Evolutionary conservation across 1,140 invertebrate genomes (phyloP), one percentile per base, ranked within the genome.

Genomic region (Lucilia cuprina): DNA sequence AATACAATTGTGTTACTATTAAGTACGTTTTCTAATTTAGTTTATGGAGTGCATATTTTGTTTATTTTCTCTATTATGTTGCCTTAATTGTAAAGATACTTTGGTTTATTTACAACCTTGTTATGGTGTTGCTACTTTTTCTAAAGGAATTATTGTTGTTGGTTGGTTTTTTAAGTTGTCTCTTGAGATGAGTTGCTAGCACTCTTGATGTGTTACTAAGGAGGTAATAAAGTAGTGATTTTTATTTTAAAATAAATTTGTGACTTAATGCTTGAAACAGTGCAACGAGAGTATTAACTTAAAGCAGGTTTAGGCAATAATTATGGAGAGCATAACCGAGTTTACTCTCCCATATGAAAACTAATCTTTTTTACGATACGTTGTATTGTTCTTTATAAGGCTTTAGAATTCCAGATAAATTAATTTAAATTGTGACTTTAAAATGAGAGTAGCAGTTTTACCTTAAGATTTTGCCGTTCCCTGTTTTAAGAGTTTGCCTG

Each of bases 171-270:
- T 41, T 13, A 30, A 34, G 34, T 78, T 78, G 75, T 19, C 41
- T 78, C 75, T 80, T 80, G n/a, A 80, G 77, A 80, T 80, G 77
- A 80, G 77, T 80, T 47, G 19, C 77, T 80, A 80, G 49, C 77
- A 80, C 77, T 80, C 74, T 77, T 49, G 49, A 50, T n/a, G 41
- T 49, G 77, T 49, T 80, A 19, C 19, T 49, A 80, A 80, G 77
- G 13, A 80, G 77, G 77, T 80, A 80, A 80, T 80, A 80, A 80
- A 50, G 77, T 80, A 50, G n/a, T 77, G 4, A 5, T 41, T 41
- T n/a, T 41, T 41, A 41, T 41, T 78, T 30, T 49, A 80, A 80
- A 80, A 80, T 49, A 80, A 80, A 80, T 19, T 50, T 49, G 77
- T 25, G 77, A 41, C 74, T 17, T 55, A 55, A 55, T 55, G 12